Percentiles rank a stretch among this genome's conserved stretches.
Evolutionary conservation across 1,140 invertebrate genomes (phyloP).

Genomic region (Zaprionus ghesquierei): DNA sequence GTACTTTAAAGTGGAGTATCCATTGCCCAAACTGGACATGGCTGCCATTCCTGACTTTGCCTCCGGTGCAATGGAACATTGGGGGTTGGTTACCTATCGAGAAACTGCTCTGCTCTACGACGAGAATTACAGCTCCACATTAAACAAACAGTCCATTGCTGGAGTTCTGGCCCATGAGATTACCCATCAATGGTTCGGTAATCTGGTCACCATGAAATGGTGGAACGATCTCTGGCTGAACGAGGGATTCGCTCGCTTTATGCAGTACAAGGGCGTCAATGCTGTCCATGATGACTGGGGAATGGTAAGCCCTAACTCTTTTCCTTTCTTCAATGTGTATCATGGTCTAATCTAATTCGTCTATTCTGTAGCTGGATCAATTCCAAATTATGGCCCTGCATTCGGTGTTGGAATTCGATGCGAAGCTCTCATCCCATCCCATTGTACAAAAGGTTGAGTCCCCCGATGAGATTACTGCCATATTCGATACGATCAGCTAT

Average conservation of each 20-base stretch:
- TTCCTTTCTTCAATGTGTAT: not conserved
- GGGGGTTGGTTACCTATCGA: slow-evolving; percentile 92
- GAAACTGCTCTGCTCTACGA: slow-evolving; percentile 93
- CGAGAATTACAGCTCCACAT: slow-evolving; percentile 86
- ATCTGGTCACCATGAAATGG: slow-evolving; percentile 95
- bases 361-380: slow-evolving; percentile 85
- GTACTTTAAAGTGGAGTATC: slow-evolving; percentile 93
- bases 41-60: slow-evolving; percentile 97
- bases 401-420: slow-evolving; percentile 89
- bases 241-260: slow-evolving; percentile 95
- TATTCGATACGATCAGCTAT: slow-evolving; percentile 97
- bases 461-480: slow-evolving; percentile 94
- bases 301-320: slow-evolving; percentile 85
- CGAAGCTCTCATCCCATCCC: slow-evolving; percentile 92
- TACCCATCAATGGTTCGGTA: slow-evolving; percentile 96
- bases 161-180: slow-evolving; percentile 94
- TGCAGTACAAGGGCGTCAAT: slow-evolving; percentile 91
- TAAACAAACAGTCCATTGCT: slow-evolving; percentile 90
- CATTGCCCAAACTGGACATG: slow-evolving; percentile 94
- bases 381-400: slow-evolving; percentile 90
- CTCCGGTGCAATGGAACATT: slow-evolving; percentile 97
- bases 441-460: slow-evolving; percentile 92
- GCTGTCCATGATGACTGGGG: slow-evolving; percentile 91
- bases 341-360: slow-evolving; percentile 30
- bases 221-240: slow-evolving; percentile 97